These are phyloP conservation scores for Hepsetus odoe DNA, from an alignment of 2,113 vertebrate genomes.

Conservation along the genomic window DNA sequence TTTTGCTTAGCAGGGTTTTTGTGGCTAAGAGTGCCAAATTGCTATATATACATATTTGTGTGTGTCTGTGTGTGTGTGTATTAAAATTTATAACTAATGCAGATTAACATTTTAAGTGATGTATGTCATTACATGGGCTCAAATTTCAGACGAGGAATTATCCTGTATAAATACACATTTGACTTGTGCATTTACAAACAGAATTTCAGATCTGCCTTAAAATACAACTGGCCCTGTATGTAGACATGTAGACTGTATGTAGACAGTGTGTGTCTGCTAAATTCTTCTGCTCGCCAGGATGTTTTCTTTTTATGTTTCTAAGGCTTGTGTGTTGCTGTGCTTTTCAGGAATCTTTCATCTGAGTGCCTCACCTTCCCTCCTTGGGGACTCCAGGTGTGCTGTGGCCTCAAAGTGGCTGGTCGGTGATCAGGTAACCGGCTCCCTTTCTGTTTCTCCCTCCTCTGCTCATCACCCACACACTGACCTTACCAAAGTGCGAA, in stretches of 20 bases:
- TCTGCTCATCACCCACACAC: neutral
- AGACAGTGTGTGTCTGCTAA: neutral
- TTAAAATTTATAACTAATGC: too few species aligned
- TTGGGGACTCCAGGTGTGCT: slow-evolving; percentile 23
- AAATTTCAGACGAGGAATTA: too few species aligned
- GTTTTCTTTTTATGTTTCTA: neutral
- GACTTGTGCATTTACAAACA: too few species aligned
- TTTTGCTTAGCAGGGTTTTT: too few species aligned
- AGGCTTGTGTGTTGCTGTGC: neutral
- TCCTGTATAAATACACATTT: too few species aligned
- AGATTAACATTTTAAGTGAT: too few species aligned
- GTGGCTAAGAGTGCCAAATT: too few species aligned
- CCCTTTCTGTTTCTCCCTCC: slow-evolving; percentile 2
- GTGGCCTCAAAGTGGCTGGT: slow-evolving; percentile 20
- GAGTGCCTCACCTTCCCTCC: slow-evolving; percentile 3
- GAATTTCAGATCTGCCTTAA: too few species aligned
- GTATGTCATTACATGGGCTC: too few species aligned
- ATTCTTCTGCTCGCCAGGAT: neutral
- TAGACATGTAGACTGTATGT: neutral
- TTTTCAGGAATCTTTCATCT: slow-evolving; percentile 16
- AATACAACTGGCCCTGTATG: too few species aligned
- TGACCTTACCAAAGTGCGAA: neutral
- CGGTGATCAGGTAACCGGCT: slow-evolving; percentile 45
- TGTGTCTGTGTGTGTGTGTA: too few species aligned
- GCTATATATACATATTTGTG: too few species aligned